Evolutionary conservation across 2,888 invertebrate species (phyloP).

Genomic region (Halictus quadricinctus): DNA sequence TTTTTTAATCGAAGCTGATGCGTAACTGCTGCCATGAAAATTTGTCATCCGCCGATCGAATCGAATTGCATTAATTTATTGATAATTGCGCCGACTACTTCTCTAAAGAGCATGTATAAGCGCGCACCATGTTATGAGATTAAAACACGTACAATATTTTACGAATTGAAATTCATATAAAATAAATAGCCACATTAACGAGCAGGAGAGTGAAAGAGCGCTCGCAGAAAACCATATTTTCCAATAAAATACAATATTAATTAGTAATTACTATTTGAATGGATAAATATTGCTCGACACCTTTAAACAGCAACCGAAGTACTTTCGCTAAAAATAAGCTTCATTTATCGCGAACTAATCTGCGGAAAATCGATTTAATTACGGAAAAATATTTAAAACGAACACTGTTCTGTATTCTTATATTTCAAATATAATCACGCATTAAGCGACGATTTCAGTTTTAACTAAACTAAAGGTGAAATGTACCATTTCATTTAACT

Average conservation of each 20-base stretch:
- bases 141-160: conserved; percentile 10
- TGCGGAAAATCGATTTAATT: neutral
- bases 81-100: conserved; percentile 18
- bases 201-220: conserved; percentile 11
- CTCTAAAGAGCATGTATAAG: conserved; percentile 1
- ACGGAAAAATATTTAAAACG: neutral
- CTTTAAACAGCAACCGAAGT: neutral
- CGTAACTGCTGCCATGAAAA: neutral
- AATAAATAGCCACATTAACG: conserved; percentile 10
- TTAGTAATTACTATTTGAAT: conserved; percentile 1
- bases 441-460: neutral
- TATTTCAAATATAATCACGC: neutral
- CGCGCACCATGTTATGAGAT: neutral
- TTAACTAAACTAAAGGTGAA: neutral
- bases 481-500: neutral
- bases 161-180: conserved; percentile 16
- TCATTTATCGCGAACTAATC: neutral
- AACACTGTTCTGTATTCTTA: neutral
- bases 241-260: conserved; percentile 20
- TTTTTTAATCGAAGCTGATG: neutral
- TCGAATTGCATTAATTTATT: conserved; percentile 9
- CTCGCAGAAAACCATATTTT: conserved; percentile 22
- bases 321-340: neutral
- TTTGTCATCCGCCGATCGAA: conserved; percentile 4
- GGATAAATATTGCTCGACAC: conserved; percentile 10